Evolutionary conservation across 2,113 vertebrate genomes (phyloP), one percentile per base, ranked within the genome.

Genomic region (Psilopogon haemacephalus): DNA sequence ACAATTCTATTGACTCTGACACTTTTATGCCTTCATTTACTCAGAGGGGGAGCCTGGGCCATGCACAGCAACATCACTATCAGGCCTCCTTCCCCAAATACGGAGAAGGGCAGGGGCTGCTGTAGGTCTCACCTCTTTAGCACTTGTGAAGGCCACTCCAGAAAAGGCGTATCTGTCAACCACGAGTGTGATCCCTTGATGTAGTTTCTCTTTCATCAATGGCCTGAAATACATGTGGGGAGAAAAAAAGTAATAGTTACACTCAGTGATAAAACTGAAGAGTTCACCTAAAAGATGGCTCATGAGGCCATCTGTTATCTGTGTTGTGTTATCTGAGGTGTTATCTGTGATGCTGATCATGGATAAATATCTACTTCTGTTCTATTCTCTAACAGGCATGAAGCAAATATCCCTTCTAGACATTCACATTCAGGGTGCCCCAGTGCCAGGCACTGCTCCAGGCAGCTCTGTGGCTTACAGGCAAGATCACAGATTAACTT

Each of bases 151-250:
- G 79, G 99, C 99, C 9, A 97, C 99, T 44, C 99, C 99, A 30
- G 99, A 99, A 96, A 99, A 99, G 15, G 99, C 99, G 0, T 99
- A 99, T 63, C 99, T 96, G 89, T 99, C 99, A 59, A 99, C 97
- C 15, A 99, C 97, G 2, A 99, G 97, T 3, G 97, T 99, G 89
- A 98, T 46, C 12, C 99, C 99, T 68, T 98, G 97, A n/a, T 94
- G 97, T 42, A 99, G 89, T 65, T 99, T 99, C 90, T 98, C 97
- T 84, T 97, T 98, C 38, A 98, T 98, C 12, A 90, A 33, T 0
- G 98, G 97, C 30, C 98, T 98, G 75, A 63, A 96, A 91, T 71
- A 52, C 71, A 80, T 0, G 1, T 4, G 18, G 24, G 33, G 82
- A 28, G 91, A 7, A 89, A 40, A 35, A 18, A 63, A 40, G 9